Conservation (phyloP, 2,888 invertebrate genomes). For the Cerastoderma edule region DNA sequence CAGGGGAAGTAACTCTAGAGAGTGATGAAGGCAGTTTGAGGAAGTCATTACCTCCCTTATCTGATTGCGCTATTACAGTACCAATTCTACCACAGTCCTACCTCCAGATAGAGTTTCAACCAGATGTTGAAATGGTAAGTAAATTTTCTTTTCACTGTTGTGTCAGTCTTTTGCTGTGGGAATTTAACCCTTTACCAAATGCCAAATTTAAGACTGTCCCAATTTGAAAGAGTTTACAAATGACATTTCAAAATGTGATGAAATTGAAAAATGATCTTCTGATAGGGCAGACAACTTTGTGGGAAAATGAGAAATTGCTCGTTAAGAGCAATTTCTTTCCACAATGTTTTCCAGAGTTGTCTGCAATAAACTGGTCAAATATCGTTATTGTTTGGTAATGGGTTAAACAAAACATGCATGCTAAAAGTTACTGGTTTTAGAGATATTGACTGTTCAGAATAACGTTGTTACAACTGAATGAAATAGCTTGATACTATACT, state of each 20-base stretch:
- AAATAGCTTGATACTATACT: too few species aligned
- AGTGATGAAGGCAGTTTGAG: conserved; percentile 38
- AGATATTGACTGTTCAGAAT: too few species aligned
- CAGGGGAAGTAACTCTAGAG: conserved; percentile 17
- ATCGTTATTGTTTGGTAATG: too few species aligned
- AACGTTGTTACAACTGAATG: too few species aligned
- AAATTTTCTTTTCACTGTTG: background rate
- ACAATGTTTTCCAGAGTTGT: too few species aligned
- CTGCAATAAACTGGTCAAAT: too few species aligned
- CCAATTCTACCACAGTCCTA: conserved; percentile 73
- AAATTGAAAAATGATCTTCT: too few species aligned
- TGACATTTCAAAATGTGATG: background rate
- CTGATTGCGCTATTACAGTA: conserved; percentile 70
- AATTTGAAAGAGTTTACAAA: background rate
- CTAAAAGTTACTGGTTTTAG: too few species aligned
- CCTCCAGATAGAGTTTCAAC: conserved; percentile 61
- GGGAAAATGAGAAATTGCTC: conserved; percentile 6
- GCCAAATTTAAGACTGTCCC: too few species aligned
- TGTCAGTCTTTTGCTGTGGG: too few species aligned
- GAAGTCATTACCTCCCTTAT: conserved; percentile 63
- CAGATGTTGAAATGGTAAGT: conserved; percentile 57
- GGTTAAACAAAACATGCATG: too few species aligned
- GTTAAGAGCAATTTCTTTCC: conserved; percentile 2
- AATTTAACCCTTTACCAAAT: too few species aligned
- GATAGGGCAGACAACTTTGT: conserved; percentile 1